phyloP scores from a whole-genome alignment of 2,113 vertebrate species.

The Onychorhynchus coronatus region DNA sequence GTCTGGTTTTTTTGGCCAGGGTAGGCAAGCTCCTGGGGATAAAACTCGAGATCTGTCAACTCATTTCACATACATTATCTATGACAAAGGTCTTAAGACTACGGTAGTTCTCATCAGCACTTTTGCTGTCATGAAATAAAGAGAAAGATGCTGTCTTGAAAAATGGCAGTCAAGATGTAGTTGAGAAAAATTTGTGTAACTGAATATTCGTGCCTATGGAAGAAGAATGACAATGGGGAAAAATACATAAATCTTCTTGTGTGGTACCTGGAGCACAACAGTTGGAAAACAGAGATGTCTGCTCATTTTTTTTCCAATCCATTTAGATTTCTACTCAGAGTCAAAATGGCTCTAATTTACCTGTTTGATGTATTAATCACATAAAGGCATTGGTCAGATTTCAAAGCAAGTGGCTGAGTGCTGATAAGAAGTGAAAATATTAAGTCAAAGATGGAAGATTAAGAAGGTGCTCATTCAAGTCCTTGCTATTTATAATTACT shows the following conservation, averaged over 20 bases:
- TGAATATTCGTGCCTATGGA: background rate
- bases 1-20: background rate
- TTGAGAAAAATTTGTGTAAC: background rate
- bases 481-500: conserved; percentile 66
- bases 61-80: background rate
- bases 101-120: background rate
- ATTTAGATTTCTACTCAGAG: conserved; percentile 17
- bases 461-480: conserved; percentile 64
- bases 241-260: background rate
- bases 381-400: conserved; percentile 57
- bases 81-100: background rate
- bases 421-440: conserved; percentile 61
- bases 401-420: conserved; percentile 56
- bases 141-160: conserved; percentile 15
- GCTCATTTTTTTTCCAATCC: background rate
- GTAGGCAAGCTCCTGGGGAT: background rate
- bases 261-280: background rate
- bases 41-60: background rate
- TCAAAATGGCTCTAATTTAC: conserved; percentile 59
- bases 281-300: conserved; percentile 14
- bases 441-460: conserved; percentile 67
- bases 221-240: conserved; percentile 4
- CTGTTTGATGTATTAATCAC: conserved; percentile 65
- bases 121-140: background rate
- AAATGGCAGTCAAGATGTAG: background rate